phyloP scores from a whole-genome alignment of 2,797 vertebrate species.

The Clarias platycephalus region DNA sequence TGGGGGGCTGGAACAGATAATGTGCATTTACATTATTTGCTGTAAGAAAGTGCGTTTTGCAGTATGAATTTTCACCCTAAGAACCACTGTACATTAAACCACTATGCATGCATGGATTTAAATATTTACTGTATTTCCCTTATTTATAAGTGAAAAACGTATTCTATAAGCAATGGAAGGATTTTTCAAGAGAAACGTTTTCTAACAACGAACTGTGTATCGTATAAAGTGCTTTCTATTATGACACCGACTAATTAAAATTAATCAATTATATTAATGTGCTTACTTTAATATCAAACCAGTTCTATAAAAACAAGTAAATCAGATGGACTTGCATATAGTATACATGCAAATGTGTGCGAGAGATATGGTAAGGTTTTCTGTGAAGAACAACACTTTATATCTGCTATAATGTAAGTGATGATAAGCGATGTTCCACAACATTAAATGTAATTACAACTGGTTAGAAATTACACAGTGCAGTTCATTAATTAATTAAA shows the following conservation, averaged over 20 bases:
- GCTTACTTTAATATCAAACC: not conserved
- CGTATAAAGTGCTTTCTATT: not conserved
- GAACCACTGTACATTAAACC: not conserved
- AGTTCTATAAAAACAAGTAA: not conserved
- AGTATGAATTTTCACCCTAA: no score
- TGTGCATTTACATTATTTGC: no score
- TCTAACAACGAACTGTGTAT: not conserved
- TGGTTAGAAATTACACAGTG: not conserved
- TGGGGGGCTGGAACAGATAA: no score
- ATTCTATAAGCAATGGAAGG: no score
- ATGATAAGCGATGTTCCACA: not conserved
- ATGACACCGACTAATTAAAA: not conserved
- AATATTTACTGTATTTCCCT: not conserved
- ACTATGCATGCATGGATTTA: not conserved
- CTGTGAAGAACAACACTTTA: not conserved
- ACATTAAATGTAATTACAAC: not conserved
- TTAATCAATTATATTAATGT: not conserved
- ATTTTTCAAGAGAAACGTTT: not conserved
- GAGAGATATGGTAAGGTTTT: not conserved
- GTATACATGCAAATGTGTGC: not conserved
- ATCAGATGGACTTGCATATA: not conserved
- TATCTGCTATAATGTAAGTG: not conserved
- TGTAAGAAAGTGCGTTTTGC: no score
- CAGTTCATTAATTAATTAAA: not conserved
- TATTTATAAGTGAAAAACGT: not conserved